Evolutionary conservation across 1,140 invertebrate genomes (phyloP), one percentile per base, ranked within the genome.

Genomic region (Portunus trituberculatus): DNA sequence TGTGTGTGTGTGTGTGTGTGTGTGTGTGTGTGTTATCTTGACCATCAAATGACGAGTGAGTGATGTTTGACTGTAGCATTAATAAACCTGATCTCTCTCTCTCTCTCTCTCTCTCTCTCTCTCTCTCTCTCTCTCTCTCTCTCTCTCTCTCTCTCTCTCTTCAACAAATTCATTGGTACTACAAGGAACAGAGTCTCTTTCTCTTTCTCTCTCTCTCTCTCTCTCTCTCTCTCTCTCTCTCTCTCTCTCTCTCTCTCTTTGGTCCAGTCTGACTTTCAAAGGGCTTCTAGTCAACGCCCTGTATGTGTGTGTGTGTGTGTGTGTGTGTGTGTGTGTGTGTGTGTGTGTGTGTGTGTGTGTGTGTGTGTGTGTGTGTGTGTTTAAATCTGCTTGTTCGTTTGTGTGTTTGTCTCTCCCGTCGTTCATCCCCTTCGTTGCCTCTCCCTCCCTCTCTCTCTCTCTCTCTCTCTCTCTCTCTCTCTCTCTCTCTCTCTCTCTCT

Each of bases 131-230:
- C 31, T 90, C 88, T 90, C 88, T 92, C 67, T 92, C 91, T 76
- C 91, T 92, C 52, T 76, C 91, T 92, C 91, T 76, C 59, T 76
- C 46, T 76, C 59, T 76, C 48, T 76, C 91, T 92, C 91, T 25
- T 25, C 76, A 82, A 82, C 39, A 39, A 39, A 39, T 39, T 39
- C 39, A 39, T 39, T 39, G 6, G 39, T 83, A 83, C 29, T 83
- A 83, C 76, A 83, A 7, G 25, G 25, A n/a, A 83, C 29, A 83
- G 25, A 4, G 25, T 90, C 88, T 90, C 88, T 90, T 32, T 90
- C 31, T 90, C 88, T 90, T 32, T 92, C 67, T 92, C 91, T 76
- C 91, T 92, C 52, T 76, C 91, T 92, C 91, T 76, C 59, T 76
- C 46, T 76, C 59, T 76, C 48, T 76, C 91, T 92, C 91, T 39